These are phyloP conservation scores for Cyclargus thomasi DNA, from an alignment of 1,140 invertebrate genomes.

Conservation along the genomic window DNA sequence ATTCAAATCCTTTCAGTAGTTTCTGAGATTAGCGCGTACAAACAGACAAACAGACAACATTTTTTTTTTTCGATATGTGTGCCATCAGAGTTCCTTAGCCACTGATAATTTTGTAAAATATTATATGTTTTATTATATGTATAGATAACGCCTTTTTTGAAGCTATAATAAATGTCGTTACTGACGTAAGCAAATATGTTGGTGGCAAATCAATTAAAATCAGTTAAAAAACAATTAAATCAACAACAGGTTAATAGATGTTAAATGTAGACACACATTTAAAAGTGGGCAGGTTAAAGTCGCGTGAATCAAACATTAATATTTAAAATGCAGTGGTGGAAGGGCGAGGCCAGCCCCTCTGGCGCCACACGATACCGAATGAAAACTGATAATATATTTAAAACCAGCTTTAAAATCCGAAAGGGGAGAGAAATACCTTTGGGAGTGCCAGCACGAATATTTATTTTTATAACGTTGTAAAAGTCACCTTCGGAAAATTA, in stretches of 20 bases:
- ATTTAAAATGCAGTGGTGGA: constrained; percentile 45
- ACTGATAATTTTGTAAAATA: no score
- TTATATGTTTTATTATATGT: no score
- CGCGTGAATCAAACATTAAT: constrained; percentile 49
- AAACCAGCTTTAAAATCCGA: constrained; percentile 50
- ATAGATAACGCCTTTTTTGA: no score
- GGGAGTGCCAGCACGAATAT: constrained; percentile 25
- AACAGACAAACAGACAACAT: no score
- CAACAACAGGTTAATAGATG: background rate
- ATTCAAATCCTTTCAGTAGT: no score
- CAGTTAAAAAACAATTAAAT: background rate
- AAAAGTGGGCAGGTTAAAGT: constrained; percentile 28
- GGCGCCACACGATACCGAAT: constrained; percentile 63
- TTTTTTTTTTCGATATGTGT: no score
- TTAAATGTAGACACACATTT: constrained; percentile 13
- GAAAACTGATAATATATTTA: constrained; percentile 69
- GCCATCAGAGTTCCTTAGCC: no score
- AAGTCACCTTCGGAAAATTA: background rate
- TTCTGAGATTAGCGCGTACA: no score
- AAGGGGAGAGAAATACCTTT: constrained; percentile 47
- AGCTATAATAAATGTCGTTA: no score
- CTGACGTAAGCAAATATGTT: no score
- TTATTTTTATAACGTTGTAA: background rate
- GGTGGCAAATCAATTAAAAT: background rate
- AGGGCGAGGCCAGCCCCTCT: constrained; percentile 40